Percentiles rank a stretch among this genome's conserved stretches.
Conservation (phyloP, 2,797 vertebrate species). For the Gobio occitaniae region DNA sequence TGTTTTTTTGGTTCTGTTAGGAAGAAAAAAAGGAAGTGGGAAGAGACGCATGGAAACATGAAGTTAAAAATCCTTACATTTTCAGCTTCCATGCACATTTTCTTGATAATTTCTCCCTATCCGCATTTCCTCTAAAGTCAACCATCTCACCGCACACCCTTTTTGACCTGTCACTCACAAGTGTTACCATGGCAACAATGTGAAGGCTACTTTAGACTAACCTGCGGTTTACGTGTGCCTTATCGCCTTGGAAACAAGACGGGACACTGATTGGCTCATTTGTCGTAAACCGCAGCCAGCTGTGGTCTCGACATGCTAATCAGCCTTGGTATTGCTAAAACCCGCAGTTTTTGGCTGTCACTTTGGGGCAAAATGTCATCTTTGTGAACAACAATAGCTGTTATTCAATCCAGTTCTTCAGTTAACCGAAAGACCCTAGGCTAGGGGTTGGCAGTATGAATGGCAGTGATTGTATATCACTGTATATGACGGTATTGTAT, state of each 20-base stretch:
- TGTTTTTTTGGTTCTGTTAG: conserved; percentile 6
- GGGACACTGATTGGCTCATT: conserved; percentile 21
- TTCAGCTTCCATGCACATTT: neutral
- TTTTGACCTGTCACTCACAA: neutral
- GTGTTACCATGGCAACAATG: neutral
- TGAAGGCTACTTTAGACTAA: neutral
- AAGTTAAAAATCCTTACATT: neutral
- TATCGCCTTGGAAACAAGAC: neutral
- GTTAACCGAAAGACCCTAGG: neutral
- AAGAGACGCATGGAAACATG: neutral
- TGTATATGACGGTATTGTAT: neutral
- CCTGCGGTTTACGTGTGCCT: neutral
- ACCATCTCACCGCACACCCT: neutral
- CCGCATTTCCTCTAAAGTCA: neutral
- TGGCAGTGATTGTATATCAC: neutral
- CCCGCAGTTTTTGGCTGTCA: neutral
- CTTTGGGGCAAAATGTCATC: neutral
- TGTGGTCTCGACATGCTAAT: neutral
- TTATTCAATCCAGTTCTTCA: conserved; percentile 1
- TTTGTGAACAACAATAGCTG: neutral
- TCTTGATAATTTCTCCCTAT: neutral
- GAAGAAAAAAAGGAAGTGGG: neutral
- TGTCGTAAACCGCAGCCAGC: neutral
- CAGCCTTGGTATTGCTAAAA: neutral
- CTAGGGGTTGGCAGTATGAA: neutral